Percentiles rank a stretch among this genome's conserved stretches.
Conservation (phyloP, 1,140 invertebrate species). For the Pogonomyrmex barbatus region DNA sequence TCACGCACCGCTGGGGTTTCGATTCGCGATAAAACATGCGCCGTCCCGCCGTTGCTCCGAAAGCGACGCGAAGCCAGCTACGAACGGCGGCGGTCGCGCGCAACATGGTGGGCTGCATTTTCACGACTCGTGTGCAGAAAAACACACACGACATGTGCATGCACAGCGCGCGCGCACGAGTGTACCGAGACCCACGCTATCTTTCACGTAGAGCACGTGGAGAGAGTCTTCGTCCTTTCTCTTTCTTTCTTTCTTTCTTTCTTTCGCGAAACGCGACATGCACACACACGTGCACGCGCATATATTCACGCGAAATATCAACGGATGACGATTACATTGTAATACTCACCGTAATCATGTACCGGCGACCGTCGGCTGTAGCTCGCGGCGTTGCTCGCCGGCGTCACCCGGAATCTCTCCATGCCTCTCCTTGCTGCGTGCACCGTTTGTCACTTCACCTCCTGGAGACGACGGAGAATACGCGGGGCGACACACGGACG, state of each 20-base stretch:
- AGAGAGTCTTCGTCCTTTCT: neutral
- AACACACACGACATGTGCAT: neutral
- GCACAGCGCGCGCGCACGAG: neutral
- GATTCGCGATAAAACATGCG: slow-evolving; percentile 23
- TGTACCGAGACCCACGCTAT: neutral
- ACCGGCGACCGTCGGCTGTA: slow-evolving; percentile 66
- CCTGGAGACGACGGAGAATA: neutral
- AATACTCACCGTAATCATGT: slow-evolving; percentile 76
- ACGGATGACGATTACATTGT: too few relatives aligned
- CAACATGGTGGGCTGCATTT: slow-evolving; percentile 39
- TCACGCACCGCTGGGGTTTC: slow-evolving; percentile 38
- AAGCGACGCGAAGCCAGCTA: slow-evolving; percentile 27
- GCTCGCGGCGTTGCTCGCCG: slow-evolving; percentile 70
- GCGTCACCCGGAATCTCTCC: slow-evolving; percentile 79
- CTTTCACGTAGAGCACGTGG: slow-evolving; percentile 24
- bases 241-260: neutral
- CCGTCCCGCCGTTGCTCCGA: neutral
- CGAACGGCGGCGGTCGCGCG: neutral
- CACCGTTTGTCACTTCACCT: neutral
- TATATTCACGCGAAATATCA: neutral
- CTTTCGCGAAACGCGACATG: neutral
- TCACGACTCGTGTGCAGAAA: neutral
- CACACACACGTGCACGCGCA: too few relatives aligned
- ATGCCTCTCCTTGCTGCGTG: slow-evolving; percentile 35
- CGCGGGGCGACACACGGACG: neutral